Evolutionary conservation across 2,797 vertebrate genomes (phyloP).

Genomic region (Enteromius paludinosus): DNA sequence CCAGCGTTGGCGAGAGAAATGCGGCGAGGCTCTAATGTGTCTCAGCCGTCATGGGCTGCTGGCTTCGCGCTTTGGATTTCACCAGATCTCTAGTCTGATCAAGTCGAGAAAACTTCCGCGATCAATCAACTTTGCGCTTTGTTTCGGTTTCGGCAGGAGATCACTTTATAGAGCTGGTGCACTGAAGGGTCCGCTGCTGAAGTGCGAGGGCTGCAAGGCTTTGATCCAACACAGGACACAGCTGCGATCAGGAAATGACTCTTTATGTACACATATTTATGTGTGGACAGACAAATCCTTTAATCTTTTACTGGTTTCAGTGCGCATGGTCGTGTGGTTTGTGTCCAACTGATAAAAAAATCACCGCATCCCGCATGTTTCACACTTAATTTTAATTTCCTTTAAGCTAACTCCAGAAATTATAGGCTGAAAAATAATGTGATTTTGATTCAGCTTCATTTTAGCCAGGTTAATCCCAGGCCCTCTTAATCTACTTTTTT

Average conservation of each 20-base stretch:
- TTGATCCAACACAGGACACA: neutral
- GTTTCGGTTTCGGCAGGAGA: constrained; percentile 70
- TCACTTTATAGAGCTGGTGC: neutral
- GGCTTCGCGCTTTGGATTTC: constrained; percentile 68
- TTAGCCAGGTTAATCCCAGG: neutral
- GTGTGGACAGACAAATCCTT: too few relatives aligned
- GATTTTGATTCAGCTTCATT: neutral
- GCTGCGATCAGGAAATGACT: neutral
- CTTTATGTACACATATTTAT: neutral
- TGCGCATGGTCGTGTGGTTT: neutral
- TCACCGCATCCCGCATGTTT: neutral
- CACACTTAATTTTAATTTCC: neutral
- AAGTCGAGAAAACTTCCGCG: constrained; percentile 69
- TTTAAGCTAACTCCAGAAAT: neutral
- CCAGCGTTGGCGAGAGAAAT: constrained; percentile 63
- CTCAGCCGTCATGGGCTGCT: constrained; percentile 69
- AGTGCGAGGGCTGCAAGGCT: neutral
- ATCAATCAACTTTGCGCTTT: constrained; percentile 68
- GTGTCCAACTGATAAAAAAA: neutral
- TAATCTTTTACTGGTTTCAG: neutral
- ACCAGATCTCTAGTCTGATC: constrained; percentile 69
- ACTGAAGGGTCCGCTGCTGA: neutral
- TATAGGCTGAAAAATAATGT: neutral
- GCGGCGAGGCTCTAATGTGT: constrained; percentile 65
- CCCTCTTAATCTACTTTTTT: neutral